phyloP scores from a whole-genome alignment of 2,888 invertebrate genomes.

The Eupeodes latifasciatus region DNA sequence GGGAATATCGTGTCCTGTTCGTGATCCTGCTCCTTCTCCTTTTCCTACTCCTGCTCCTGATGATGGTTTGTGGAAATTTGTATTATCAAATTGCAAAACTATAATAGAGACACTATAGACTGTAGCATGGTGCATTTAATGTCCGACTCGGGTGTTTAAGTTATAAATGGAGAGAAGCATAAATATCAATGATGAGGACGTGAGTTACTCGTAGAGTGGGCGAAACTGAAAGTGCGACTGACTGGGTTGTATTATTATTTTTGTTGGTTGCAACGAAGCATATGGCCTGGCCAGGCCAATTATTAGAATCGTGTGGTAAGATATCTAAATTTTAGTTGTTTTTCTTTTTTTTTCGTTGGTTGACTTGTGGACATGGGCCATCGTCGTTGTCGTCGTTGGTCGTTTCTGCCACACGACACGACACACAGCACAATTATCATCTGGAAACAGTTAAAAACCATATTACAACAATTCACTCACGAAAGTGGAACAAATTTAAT shows the following conservation, averaged over 20 bases:
- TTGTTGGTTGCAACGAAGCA: background rate
- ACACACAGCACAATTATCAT: slow-evolving; percentile 47
- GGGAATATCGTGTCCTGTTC: background rate
- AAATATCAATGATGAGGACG: slow-evolving; percentile 40
- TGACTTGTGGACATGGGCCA: slow-evolving; percentile 11
- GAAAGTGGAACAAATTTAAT: slow-evolving; percentile 67
- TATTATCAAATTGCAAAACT: slow-evolving; percentile 39
- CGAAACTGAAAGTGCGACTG: slow-evolving; percentile 39
- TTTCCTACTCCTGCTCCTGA: background rate
- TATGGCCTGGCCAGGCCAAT: slow-evolving; percentile 5
- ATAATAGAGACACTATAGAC: background rate
- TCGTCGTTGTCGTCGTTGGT: background rate
- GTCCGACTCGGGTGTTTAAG: slow-evolving; percentile 24
- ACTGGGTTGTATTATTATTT: background rate
- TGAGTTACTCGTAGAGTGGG: slow-evolving; percentile 32
- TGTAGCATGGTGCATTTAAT: background rate
- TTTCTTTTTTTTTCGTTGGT: background rate
- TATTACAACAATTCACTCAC: slow-evolving; percentile 59
- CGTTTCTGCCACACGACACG: background rate
- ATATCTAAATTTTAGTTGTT: slow-evolving; percentile 10
- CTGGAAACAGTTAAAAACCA: slow-evolving; percentile 67
- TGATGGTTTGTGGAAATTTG: slow-evolving; percentile 15
- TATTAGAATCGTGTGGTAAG: slow-evolving; percentile 36
- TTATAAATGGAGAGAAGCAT: slow-evolving; percentile 44
- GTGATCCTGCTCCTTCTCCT: background rate